phyloP scores from a whole-genome alignment of 2,113 vertebrate genomes.

The Archilochus colubris region DNA sequence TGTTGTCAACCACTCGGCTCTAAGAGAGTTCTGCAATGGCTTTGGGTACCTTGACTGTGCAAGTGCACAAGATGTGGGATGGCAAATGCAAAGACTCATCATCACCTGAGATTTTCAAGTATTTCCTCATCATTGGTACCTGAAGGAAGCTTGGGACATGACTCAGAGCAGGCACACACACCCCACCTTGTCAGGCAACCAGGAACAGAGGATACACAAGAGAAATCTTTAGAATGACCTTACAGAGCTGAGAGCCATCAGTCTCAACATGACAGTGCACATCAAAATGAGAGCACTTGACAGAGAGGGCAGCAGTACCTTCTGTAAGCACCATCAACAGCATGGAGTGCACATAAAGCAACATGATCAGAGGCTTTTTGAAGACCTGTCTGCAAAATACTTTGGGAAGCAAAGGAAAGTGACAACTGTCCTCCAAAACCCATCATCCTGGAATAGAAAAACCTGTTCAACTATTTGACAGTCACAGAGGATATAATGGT shows the following conservation, averaged over 20 bases:
- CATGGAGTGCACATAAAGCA: neutral
- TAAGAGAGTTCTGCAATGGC: neutral
- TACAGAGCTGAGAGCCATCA: neutral
- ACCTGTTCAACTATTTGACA: neutral
- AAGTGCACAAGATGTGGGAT: neutral
- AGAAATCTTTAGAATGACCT: neutral
- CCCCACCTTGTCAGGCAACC: neutral
- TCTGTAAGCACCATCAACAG: neutral
- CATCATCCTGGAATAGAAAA: neutral
- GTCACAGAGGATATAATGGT: neutral
- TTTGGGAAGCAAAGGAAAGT: neutral
- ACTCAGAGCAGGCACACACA: neutral
- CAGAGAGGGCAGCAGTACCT: neutral
- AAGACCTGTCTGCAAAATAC: neutral
- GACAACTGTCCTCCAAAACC: neutral
- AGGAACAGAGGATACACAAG: neutral
- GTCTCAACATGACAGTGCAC: neutral
- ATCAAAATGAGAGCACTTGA: neutral
- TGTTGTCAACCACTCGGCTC: neutral
- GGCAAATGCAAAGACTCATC: neutral
- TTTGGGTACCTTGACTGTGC: rapidly evolving
- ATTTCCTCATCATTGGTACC: neutral
- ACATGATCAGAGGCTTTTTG: neutral
- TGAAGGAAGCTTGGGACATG: neutral
- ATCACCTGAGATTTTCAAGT: neutral